Base-by-base conservation (phyloP, 2,888 invertebrate genomes). In the Punctoribates punctum region DNA sequence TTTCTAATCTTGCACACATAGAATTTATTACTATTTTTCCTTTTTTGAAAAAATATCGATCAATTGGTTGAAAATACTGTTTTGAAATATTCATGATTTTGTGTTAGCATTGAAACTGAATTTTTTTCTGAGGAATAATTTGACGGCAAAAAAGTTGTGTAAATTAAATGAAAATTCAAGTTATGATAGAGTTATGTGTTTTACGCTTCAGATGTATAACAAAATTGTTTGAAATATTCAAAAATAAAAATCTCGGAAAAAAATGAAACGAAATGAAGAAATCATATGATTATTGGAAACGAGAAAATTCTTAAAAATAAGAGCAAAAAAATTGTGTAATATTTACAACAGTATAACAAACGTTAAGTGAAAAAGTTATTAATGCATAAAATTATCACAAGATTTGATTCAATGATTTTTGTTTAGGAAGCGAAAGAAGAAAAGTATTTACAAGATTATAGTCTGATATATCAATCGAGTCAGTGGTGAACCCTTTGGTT, bases 371-470 rank as follows among this genome's bases (percentile, higher is more conserved):
- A 17, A 48, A 48, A 48, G 48, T 17, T 48, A 48, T 48, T 11
- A 48, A 48, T 48, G 48, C 48, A 48, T 48, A 15, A 48, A 48
- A 48, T 48, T 34, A 48, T 48, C 48, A 48, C 48, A 48, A 48
- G 48, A 48, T 48, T 48, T 48, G 48, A 48, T 48, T 48, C 48
- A 48, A 48, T 48, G 48, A 48, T 48, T 48, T 48, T 48, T 15
- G 17, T 11, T 17, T 48, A 48, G 17, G 17, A 48, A 48, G 17
- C 17, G 13, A 48, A 15, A 48, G 17, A 17, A 48, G 13, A 48
- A 15, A 48, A 15, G 8, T 48, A 3, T 48, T 48, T 48, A 48
- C 17, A 48, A 48, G 17, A 48, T 11, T 48, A 15, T 48, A 48
- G 48, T 48, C 17, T 9, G 6, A 42, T 42, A 42, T 42, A 42